These are phyloP conservation scores for Saccopteryx bilineata DNA, from an alignment of 2,113 vertebrate genomes.

Conservation along the genomic window DNA sequence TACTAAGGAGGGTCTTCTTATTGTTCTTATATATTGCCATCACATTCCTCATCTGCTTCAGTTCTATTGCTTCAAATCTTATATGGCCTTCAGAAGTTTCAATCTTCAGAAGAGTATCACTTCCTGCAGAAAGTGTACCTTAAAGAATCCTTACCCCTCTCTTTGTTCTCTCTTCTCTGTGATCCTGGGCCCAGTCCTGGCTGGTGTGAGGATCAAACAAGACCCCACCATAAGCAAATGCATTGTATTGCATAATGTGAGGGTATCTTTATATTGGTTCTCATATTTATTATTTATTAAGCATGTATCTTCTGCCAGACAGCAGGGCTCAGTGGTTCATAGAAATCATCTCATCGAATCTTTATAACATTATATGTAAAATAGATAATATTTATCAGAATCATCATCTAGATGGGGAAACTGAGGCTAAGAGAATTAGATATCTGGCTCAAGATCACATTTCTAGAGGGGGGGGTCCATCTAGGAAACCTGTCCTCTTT, in stretches of 20 bases:
- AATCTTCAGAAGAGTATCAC: background rate
- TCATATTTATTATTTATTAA: conserved; percentile 1
- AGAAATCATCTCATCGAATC: conserved; percentile 1
- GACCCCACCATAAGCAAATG: background rate
- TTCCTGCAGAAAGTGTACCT: background rate
- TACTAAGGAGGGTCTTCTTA: background rate
- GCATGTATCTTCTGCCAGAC: background rate
- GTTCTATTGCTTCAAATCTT: background rate
- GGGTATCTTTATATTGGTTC: background rate
- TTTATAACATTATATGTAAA: background rate
- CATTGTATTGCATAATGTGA: background rate
- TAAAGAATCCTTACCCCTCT: background rate
- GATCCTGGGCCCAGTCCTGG: background rate
- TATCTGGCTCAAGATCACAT: background rate
- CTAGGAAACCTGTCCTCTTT: background rate
- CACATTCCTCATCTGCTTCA: background rate
- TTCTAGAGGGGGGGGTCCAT: background rate
- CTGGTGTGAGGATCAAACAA: conserved; percentile 4
- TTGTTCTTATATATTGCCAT: background rate
- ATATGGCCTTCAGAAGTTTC: background rate
- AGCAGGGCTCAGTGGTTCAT: background rate
- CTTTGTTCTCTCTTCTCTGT: conserved; percentile 32
- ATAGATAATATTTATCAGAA: background rate
- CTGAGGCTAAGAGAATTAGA: background rate
- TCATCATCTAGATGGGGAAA: conserved; percentile 20